Evolutionary conservation across 2,113 vertebrate species (phyloP), one percentile per base, ranked within the genome.

Genomic region (Pseudorhombus dupliciocellatus): DNA sequence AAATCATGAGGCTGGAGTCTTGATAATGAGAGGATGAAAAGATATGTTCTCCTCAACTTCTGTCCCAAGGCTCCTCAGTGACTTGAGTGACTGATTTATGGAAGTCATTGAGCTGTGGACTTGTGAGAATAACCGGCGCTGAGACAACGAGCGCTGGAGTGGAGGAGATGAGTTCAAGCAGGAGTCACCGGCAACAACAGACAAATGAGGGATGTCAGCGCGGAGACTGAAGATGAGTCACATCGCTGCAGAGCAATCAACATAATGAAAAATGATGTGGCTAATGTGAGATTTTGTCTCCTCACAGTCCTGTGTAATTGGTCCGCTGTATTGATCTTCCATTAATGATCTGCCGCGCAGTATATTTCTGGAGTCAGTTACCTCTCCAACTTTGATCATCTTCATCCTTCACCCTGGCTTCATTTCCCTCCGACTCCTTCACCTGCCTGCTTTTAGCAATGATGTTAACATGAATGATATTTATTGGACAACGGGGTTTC

Each of bases 231-330:
- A 69, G 46, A 82, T 79, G 70, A 85, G 59, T 83, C 77, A 77
- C 63, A 25, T 52, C 30, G 64, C 77, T 59, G 34, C 61, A 55
- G 75, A 76, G 67, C 75, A 66, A 83, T 73, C 76, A 78, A 57
- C 74, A 69, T 81, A 25, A 85, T 91, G 78, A 90, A 74, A 83
- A 84, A 85, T 48, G 64, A 40, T 62, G 1, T 10, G 44, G 54
- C 58, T 80, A 61, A 86, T 85, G 66, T 61, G 62, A 66, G 61
- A 66, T 70, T 78, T 75, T 80, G 72, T 80, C 72, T 58, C 59
- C 5, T 72, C 55, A 46, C 57, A 66, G 37, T 58, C 60, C 25
- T 59, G 26, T 48, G 50, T 79, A 77, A 77, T 73, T 73, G 60
- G 72, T 62, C 70, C 52, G 40, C 51, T 54, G 37, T 80, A 87